Evolutionary conservation across 2,113 vertebrate genomes (phyloP), one percentile per base, ranked within the genome.

Genomic region (Laticauda colubrina): DNA sequence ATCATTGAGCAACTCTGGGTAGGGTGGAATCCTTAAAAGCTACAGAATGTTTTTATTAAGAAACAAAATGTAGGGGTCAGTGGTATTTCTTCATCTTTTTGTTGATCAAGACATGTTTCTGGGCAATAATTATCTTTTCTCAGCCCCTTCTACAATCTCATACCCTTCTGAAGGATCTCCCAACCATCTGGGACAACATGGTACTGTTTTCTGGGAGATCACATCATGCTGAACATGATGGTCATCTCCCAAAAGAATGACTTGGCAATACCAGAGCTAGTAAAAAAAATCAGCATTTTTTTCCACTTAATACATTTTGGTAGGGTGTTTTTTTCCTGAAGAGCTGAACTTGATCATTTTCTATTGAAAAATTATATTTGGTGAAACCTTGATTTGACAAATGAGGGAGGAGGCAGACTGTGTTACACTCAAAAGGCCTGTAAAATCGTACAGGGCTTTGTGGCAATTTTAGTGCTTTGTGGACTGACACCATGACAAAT

Each of bases 291-390:
- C 59, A 61, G 24, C 59, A 61, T 29, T 61, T 29, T 29, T 21
- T 61, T 7, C 11, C 20, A 53, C 51, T 51, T 93, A 18, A 92
- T 34, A 26, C 90, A n/a, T 0, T 55, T 91, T 21, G 91, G 87
- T 6, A 90, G 54, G 69, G 10, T 1, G 23, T 61, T 75, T 18
- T 75, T 34, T 86, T 92, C 3, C 51, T 1, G 14, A 85, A 94
- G 59, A 85, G 87, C 14, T 29, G 91, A 53, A 85, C 85, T 93
- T 87, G 21, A 3, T 34, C 9, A 0, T 14, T 39, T 90, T 48
- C 81, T 20, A 55, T 93, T 89, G 64, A 94, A 12, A 95, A 26
- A 57, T 59, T 89, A n/a, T 23, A 4, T 94, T 39, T 34, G 69
- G n/a, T 75, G n/a, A 75, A 39, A 75, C 15, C n/a, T 75, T 34